Percentiles rank a stretch among this genome's conserved stretches.
phyloP scores from a whole-genome alignment of 2,797 vertebrate genomes.

The Mus minutoides region DNA sequence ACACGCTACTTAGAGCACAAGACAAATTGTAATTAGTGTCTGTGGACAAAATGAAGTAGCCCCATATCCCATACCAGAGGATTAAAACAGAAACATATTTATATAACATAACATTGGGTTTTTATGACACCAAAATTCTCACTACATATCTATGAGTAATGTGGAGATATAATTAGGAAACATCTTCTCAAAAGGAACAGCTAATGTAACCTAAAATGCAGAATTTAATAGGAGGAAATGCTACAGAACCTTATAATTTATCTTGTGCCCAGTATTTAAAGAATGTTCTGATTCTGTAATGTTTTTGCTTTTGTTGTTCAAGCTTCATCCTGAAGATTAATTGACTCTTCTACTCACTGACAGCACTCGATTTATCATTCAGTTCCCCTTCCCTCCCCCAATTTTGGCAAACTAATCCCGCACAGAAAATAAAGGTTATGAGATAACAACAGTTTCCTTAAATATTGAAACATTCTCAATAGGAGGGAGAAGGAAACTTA shows the following conservation, averaged over 20 bases:
- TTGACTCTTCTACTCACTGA: not conserved
- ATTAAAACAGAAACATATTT: not conserved
- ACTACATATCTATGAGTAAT: not conserved
- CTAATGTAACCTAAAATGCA: not conserved
- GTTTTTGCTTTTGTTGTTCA: slow-evolving; percentile 27
- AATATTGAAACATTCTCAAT: not conserved
- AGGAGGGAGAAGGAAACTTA: not conserved
- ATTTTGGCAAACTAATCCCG: not conserved
- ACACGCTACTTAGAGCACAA: not conserved
- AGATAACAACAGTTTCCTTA: not conserved
- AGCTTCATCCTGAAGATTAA: not conserved
- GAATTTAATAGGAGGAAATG: not conserved
- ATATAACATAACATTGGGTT: not conserved
- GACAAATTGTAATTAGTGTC: not conserved
- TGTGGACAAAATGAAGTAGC: not conserved
- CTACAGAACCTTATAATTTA: not conserved
- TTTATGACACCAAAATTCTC: not conserved
- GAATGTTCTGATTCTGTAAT: not conserved
- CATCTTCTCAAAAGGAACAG: not conserved
- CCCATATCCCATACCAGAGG: not conserved
- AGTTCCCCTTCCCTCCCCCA: not conserved
- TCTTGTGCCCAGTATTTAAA: slow-evolving; percentile 35
- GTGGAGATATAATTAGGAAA: not conserved
- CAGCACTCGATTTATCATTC: not conserved
- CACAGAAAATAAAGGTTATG: not conserved